Evolutionary conservation across 30 jellyfish, hydroid and myxozoan genomes (phyloP), one percentile per base, ranked within the genome.

Genomic region (Cassiopea xamachana): DNA sequence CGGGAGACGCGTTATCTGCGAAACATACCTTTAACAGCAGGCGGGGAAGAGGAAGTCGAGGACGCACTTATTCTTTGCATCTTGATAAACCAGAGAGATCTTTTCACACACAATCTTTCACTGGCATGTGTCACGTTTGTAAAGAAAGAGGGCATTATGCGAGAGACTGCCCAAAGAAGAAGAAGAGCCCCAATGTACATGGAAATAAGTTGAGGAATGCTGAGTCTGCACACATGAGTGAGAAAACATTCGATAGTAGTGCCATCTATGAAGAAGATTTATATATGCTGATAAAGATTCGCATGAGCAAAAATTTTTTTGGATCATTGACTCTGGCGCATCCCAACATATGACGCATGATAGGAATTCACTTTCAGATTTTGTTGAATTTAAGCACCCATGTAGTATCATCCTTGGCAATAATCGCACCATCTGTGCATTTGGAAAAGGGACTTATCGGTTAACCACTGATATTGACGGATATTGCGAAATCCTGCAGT

Each of bases 141-240:
- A 85, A 70, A 58, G 87, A 85, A 48, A 70, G 50, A 70, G 92
- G 92, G 49, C 92, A 85, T 43, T 85, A 0, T 48, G 92, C 87
- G 13, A 46, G 92, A 49, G 92, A 85, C 45, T 85, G 87, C 78
- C 87, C 86, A 27, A 85, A 85, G 79, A 85, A 85, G 68, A 64
- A 83, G 59, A 67, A 1, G 1, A 77, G 87, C 1, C 59, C 73
- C 17, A 48, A 77, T 77, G 39, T 46, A 0, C 87, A 15, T 16
- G 73, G 87, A 44, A 71, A 83, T 72, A n/a, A n/a, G 8, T 72
- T 79, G 1, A 67, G 72, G 73, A 47, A 47, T 67, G 69, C 77
- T 14, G 55, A 79, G 51, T 58, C 77, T 12, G 77, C 88, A 59
- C 77, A 79, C 48, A 3, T 60, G 17, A 49, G 19, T 79, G 88